Conservation (phyloP, 2,888 invertebrate genomes). For the Globia sparganii region DNA sequence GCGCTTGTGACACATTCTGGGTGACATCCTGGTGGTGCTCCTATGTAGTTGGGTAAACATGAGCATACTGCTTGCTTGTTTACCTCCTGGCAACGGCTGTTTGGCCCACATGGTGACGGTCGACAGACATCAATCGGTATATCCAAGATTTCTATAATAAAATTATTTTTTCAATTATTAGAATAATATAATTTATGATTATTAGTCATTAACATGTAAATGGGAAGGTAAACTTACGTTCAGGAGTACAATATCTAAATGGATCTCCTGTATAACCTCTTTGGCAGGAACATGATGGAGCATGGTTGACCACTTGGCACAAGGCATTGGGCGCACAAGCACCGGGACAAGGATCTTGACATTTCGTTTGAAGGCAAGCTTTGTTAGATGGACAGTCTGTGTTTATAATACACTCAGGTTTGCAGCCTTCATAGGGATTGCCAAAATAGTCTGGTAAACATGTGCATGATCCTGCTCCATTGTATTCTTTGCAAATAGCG, state of each 20-base stretch:
- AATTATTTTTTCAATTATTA: not conserved
- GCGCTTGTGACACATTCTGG: slow-evolving; percentile 94
- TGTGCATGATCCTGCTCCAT: slow-evolving; percentile 92
- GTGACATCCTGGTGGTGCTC: slow-evolving; percentile 93
- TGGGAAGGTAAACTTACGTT: slow-evolving; percentile 87
- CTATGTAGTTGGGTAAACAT: slow-evolving; percentile 93
- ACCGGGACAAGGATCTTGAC: slow-evolving; percentile 94
- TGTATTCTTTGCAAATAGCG: slow-evolving; percentile 91
- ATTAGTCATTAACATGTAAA: not conserved
- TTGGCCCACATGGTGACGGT: slow-evolving; percentile 94
- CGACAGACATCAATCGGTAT: slow-evolving; percentile 90
- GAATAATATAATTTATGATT: not conserved
- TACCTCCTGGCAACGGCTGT: slow-evolving; percentile 93
- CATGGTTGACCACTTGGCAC: slow-evolving; percentile 93
- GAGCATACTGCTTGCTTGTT: slow-evolving; percentile 94
- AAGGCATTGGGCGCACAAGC: slow-evolving; percentile 94
- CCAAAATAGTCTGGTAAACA: slow-evolving; percentile 93
- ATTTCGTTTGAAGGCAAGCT: slow-evolving; percentile 93
- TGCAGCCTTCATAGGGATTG: slow-evolving; percentile 94
- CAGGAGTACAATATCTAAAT: slow-evolving; percentile 91
- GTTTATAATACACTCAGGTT: slow-evolving; percentile 93
- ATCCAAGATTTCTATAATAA: slow-evolving; percentile 71
- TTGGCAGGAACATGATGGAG: slow-evolving; percentile 92
- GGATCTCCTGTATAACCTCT: slow-evolving; percentile 94
- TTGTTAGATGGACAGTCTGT: slow-evolving; percentile 93